A percentile compares a stretch with the other conserved stretches of the same genome.
Evolutionary conservation across 2,888 invertebrate genomes (phyloP).

Genomic region (Epinotia brunnichana): DNA sequence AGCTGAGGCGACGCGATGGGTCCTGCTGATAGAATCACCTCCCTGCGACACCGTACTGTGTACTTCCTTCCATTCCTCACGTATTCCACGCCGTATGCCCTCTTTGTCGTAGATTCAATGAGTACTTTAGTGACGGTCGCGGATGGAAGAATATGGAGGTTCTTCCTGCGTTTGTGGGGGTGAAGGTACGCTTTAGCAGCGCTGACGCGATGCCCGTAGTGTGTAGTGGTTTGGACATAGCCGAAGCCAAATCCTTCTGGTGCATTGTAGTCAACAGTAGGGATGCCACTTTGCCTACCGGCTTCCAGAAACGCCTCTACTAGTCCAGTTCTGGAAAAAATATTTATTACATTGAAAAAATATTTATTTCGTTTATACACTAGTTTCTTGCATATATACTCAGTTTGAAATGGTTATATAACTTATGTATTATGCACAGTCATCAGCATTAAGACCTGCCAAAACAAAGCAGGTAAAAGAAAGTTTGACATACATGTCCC

Average conservation of each 20-base stretch:
- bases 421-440: no score
- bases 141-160: slow-evolving; percentile 82
- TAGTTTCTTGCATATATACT: no score
- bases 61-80: slow-evolving; percentile 79
- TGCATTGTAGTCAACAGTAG: slow-evolving; percentile 85
- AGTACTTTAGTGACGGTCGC: slow-evolving; percentile 72
- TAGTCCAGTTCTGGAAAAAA: slow-evolving; percentile 75
- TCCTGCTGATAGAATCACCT: slow-evolving; percentile 93
- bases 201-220: slow-evolving; percentile 86
- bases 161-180: slow-evolving; percentile 84
- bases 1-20: slow-evolving; percentile 95
- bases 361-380: neutral
- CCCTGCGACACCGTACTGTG: slow-evolving; percentile 87
- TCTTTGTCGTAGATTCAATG: slow-evolving; percentile 82
- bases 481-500: no score
- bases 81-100: slow-evolving; percentile 88
- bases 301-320: slow-evolving; percentile 84
- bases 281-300: slow-evolving; percentile 83
- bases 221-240: slow-evolving; percentile 78
- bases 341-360: neutral
- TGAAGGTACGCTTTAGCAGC: slow-evolving; percentile 87
- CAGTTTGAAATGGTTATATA: no score
- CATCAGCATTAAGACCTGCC: no score
- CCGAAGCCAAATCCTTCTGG: slow-evolving; percentile 85
- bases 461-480: no score